Evolutionary conservation across 1,140 invertebrate genomes (phyloP), one percentile per base, ranked within the genome.

Genomic region (Lepidotrigona ventralis): DNA sequence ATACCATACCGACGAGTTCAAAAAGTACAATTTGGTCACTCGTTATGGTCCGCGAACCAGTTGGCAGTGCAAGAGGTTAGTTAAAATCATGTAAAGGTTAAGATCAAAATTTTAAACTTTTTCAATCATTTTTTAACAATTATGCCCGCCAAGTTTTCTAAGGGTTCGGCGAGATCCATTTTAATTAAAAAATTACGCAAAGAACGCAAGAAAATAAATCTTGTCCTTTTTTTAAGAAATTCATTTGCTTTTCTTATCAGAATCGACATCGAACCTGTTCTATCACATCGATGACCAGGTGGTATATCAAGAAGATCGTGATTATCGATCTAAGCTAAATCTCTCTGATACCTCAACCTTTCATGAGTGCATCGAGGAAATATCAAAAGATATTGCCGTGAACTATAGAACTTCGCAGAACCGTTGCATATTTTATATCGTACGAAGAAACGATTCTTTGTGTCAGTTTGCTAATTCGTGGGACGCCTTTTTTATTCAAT

Each of bases 311-410:
- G n/a, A 15, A 14, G 76, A 76, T 81, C 80, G 64, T n/a, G 73
- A 56, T 39, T 21, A 56, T 26, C 66, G 64, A 83, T 88, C 84
- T 58, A 2, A 29, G 56, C 73, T 81, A 81, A 81, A 88, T 78
- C 53, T 51, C 46, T 69, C 79, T 78, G 87, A 85, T 85, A 86
- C 74, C 73, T 63, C 74, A 56, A 58, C 4, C 60, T 69, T 74
- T 69, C 76, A 70, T 53, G 64, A 70, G 81, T 73, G 75, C 75
- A 81, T 88, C 60, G 74, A 46, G 63, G 53, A 81, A 79, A 83
- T 69, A 88, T 88, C 72, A 66, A 60, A 82, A 87, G 85, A 88
- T 88, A 87, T 82, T 71, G 39, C 74, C 21, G 15, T 51, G 63
- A 58, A 39, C 56, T 69, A 70, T 56, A 63, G 70, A 46, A 15